Percentiles rank a stretch among this genome's conserved stretches.
Conservation (phyloP, 2,797 vertebrate species). For the Uromys caudimaculatus region DNA sequence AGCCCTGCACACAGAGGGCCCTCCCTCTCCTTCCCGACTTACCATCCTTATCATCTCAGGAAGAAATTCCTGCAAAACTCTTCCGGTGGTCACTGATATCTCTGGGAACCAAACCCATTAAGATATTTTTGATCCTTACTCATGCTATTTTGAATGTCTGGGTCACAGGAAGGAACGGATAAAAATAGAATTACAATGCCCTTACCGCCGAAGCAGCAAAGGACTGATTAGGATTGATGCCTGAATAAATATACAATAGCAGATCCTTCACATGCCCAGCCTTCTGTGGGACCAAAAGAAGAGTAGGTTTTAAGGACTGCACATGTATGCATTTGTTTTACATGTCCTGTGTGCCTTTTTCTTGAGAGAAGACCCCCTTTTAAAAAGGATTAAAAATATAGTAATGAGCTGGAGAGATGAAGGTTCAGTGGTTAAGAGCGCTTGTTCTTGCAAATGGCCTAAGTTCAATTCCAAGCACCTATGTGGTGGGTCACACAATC, state of each 20-base stretch:
- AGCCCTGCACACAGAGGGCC: not conserved
- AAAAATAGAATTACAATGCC: conserved; percentile 92
- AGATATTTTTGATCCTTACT: conserved; percentile 89
- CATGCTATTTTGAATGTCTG: conserved; percentile 90
- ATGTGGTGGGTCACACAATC: not conserved
- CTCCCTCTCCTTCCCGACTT: conserved; percentile 70
- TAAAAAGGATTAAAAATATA: not conserved
- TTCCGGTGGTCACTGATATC: conserved; percentile 89
- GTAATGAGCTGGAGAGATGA: not conserved
- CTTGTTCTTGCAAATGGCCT: not conserved
- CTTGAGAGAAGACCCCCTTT: conserved; percentile 22
- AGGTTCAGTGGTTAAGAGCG: not conserved
- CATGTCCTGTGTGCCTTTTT: not conserved
- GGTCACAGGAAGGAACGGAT: conserved; percentile 92
- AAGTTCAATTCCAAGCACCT: not conserved
- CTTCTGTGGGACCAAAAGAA: conserved; percentile 83
- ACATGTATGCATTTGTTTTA: not conserved
- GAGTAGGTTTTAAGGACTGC: conserved; percentile 76
- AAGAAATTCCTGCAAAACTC: conserved; percentile 88
- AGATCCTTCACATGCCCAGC: conserved; percentile 86
- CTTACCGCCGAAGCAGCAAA: conserved; percentile 86
- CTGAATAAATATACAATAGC: conserved; percentile 91
- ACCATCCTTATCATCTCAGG: conserved; percentile 88
- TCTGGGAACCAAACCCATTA: conserved; percentile 91
- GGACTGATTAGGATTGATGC: conserved; percentile 91